Conservation (phyloP, 2,797 vertebrate species). For the Coranthus polyacanthus region DNA sequence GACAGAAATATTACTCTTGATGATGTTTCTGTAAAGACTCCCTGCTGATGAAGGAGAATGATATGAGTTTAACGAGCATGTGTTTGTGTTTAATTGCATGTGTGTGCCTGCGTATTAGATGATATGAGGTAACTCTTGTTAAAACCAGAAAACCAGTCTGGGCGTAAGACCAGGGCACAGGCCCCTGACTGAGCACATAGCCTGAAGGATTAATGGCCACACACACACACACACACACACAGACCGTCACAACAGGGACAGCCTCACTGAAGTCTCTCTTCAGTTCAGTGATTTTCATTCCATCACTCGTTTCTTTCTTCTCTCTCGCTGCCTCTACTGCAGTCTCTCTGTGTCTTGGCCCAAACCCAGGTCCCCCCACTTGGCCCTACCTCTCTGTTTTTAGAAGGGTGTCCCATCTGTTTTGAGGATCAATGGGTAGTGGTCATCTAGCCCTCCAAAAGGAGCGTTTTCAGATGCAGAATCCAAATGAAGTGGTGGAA, state of each 20-base stretch:
- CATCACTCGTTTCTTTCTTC: slow-evolving; percentile 31
- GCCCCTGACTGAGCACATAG: slow-evolving; percentile 38
- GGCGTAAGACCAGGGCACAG: slow-evolving; percentile 48
- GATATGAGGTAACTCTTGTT: slow-evolving; percentile 47
- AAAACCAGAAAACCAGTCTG: slow-evolving; percentile 54
- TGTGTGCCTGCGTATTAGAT: slow-evolving; percentile 23
- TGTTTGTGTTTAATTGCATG: not conserved
- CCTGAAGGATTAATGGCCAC: slow-evolving; percentile 57
- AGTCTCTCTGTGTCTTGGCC: not conserved
- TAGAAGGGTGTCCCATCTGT: no score
- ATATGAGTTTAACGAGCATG: slow-evolving; percentile 2
- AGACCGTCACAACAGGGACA: slow-evolving; percentile 12
- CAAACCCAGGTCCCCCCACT: no score
- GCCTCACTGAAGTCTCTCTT: slow-evolving; percentile 22
- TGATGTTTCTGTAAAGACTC: slow-evolving; percentile 13
- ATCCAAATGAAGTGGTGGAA: no score
- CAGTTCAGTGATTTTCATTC: slow-evolving; percentile 47
- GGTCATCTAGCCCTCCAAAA: no score
- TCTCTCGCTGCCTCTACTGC: not conserved
- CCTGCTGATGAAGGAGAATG: slow-evolving; percentile 9
- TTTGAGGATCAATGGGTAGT: no score
- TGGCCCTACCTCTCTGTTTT: no score
- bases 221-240: slow-evolving; percentile 19
- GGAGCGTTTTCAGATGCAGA: no score
- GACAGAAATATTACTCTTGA: not conserved